phyloP scores from a whole-genome alignment of 2,888 invertebrate genomes.

The Criorhina ranunculi region DNA sequence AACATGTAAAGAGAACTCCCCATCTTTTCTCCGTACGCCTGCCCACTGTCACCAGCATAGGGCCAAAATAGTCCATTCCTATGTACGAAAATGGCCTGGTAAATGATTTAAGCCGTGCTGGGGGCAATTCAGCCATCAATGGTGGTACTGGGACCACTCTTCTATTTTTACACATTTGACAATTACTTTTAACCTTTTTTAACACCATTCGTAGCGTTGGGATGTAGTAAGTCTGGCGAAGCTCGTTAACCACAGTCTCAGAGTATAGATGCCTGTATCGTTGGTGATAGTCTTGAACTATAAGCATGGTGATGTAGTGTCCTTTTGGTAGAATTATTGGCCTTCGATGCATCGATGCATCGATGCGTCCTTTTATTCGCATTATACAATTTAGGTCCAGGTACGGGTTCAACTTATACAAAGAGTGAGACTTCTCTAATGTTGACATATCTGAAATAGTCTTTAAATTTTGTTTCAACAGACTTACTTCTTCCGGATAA shows the following conservation, averaged over 20 bases:
- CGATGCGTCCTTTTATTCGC: constrained; percentile 40
- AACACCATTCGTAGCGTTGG: constrained; percentile 27
- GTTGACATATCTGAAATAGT: too few relatives aligned
- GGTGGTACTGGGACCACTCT: too few relatives aligned
- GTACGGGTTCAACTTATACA: constrained; percentile 31
- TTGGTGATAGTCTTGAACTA: constrained; percentile 7
- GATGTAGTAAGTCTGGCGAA: constrained; percentile 29
- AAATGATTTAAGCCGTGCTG: constrained; percentile 15
- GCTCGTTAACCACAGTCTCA: constrained; percentile 18
- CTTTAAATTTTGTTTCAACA: background rate
- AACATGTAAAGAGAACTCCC: constrained; percentile 71
- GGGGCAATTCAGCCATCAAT: too few relatives aligned
- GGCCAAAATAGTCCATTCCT: constrained; percentile 66
- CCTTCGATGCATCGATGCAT: constrained; percentile 18
- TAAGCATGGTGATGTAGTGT: constrained; percentile 16
- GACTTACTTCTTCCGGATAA: background rate
- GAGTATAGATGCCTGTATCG: constrained; percentile 9
- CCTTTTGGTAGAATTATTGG: constrained; percentile 36
- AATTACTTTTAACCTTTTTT: constrained; percentile 2
- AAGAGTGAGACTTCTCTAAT: background rate
- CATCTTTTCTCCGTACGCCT: constrained; percentile 22
- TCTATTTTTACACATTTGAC: too few relatives aligned
- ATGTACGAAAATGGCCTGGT: constrained; percentile 48
- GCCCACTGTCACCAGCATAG: constrained; percentile 41
- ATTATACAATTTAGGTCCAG: constrained; percentile 35